Conservation (phyloP, 2,113 vertebrate species). For the Oreochromis spilurus region DNA sequence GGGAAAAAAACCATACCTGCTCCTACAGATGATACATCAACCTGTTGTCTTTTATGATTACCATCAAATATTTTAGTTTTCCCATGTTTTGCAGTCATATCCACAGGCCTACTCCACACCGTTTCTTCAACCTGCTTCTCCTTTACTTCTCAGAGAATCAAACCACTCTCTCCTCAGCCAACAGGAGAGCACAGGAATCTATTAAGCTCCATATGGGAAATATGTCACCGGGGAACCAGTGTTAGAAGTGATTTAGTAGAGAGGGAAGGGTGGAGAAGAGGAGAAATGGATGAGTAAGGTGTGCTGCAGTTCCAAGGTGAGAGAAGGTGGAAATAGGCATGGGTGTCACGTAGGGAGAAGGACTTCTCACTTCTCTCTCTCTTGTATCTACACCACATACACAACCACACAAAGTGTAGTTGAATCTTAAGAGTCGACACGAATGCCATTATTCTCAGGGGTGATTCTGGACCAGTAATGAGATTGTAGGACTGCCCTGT, state of each 20-base stretch:
- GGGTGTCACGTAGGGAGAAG: conserved; percentile 65
- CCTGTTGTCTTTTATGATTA: background rate
- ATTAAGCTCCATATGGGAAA: conserved; percentile 37
- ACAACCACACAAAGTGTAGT: background rate
- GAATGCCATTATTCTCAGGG: conserved; percentile 47
- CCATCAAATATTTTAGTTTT: background rate
- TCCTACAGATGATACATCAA: background rate
- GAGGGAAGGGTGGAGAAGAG: conserved; percentile 4
- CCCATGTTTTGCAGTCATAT: background rate
- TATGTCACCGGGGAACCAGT: conserved; percentile 42
- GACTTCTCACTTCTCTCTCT: conserved; percentile 29
- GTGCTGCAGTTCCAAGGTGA: conserved; percentile 70
- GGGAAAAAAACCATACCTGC: background rate
- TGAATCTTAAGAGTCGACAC: conserved; percentile 23
- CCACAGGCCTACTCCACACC: background rate
- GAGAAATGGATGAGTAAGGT: background rate
- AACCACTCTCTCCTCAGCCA: conserved; percentile 37
- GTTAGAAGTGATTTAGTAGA: conserved; percentile 42
- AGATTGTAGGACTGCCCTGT: conserved; percentile 50
- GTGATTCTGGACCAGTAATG: conserved; percentile 56
- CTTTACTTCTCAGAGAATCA: conserved; percentile 28
- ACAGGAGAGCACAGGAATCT: conserved; percentile 16
- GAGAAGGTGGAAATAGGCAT: conserved; percentile 74
- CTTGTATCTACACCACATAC: background rate
- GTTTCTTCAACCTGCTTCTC: background rate